A percentile compares a stretch with the other conserved stretches of the same genome.
Evolutionary conservation across 1,140 invertebrate genomes (phyloP).

Genomic region (Drosophila albomicans): DNA sequence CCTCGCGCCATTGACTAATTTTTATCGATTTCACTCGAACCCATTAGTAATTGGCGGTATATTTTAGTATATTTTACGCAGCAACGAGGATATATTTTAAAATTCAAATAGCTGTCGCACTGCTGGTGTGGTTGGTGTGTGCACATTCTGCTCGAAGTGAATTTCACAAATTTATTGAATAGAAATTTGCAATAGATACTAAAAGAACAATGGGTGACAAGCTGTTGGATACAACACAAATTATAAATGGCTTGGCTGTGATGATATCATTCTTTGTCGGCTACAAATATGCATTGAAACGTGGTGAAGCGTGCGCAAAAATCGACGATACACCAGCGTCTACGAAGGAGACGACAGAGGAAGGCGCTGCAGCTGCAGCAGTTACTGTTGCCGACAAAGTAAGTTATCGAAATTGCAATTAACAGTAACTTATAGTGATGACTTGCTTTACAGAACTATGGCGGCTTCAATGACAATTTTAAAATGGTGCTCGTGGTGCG

Average conservation of each 20-base stretch:
- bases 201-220: constrained; percentile 73
- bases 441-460: constrained; percentile 46
- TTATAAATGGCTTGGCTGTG: constrained; percentile 82
- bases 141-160: constrained; percentile 6
- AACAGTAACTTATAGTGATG: background rate
- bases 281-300: constrained; percentile 81
- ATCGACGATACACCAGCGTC: constrained; percentile 37
- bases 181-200: constrained; percentile 12
- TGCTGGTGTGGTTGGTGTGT: constrained; percentile 18
- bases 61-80: background rate
- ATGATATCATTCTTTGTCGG: constrained; percentile 84
- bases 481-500: constrained; percentile 95
- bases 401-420: background rate
- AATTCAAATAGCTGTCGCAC: background rate
- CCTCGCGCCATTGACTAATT: background rate
- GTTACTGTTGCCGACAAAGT: constrained; percentile 60
- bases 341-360: constrained; percentile 16
- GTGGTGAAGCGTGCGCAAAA: constrained; percentile 56
- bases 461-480: constrained; percentile 86
- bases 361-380: constrained; percentile 35
- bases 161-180: constrained; percentile 28
- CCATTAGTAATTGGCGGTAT: background rate
- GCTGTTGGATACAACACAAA: constrained; percentile 77
- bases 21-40: background rate
- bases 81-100: background rate